phyloP scores from a whole-genome alignment of 2,888 invertebrate species.

The Clunio marinus region DNA sequence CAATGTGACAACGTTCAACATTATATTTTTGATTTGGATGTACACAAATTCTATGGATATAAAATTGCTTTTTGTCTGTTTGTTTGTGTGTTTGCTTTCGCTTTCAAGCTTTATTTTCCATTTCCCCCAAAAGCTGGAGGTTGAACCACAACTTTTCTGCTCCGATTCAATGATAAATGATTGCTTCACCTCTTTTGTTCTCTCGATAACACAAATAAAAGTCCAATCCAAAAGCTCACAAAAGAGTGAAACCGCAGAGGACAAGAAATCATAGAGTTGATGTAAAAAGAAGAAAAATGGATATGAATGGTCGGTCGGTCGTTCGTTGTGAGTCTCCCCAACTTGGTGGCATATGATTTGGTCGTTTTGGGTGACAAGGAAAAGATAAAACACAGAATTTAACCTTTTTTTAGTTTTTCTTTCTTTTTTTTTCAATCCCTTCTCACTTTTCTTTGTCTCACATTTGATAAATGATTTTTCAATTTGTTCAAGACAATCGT shows the following conservation, averaged over 20 bases:
- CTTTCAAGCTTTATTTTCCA: constrained; percentile 35
- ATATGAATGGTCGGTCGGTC: background rate
- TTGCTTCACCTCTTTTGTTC: background rate
- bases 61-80: too few species aligned
- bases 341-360: background rate
- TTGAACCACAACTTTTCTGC: background rate
- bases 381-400: background rate
- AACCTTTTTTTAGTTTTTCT: background rate
- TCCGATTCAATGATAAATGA: constrained; percentile 3
- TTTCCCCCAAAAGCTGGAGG: constrained; percentile 25
- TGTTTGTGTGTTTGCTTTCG: too few species aligned
- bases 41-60: too few species aligned
- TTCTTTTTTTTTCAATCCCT: background rate
- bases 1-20: too few species aligned
- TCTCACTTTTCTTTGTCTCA: too few species aligned
- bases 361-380: background rate
- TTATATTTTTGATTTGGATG: too few species aligned
- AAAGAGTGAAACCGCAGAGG: background rate
- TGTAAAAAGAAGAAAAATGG: background rate
- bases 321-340: too few species aligned
- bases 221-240: background rate
- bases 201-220: constrained; percentile 4
- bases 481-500: background rate
- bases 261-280: too few species aligned
- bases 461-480: constrained; percentile 24